phyloP scores from a whole-genome alignment of 2,888 invertebrate genomes.

The Coleophora deauratella region DNA sequence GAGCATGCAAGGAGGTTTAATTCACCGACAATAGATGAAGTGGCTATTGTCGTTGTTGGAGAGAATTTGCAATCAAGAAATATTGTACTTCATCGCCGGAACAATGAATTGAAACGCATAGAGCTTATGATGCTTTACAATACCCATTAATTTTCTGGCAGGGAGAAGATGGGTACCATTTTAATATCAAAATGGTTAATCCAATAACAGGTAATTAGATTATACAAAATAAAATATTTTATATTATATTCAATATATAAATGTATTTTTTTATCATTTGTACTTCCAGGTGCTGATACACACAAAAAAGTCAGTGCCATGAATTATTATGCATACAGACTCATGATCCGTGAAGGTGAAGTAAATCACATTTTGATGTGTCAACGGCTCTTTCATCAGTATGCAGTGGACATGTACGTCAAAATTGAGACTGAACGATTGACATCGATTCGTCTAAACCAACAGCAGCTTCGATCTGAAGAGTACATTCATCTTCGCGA shows the following conservation, averaged over 20 bases:
- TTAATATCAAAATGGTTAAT: conserved; percentile 18
- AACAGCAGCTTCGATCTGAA: conserved; percentile 10
- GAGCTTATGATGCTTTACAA: conserved; percentile 32
- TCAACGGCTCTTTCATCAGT: conserved; percentile 9
- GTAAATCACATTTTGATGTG: conserved; percentile 11
- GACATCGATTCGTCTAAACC: conserved; percentile 8
- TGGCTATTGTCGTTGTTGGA: conserved; percentile 23
- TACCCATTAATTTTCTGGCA: conserved; percentile 24
- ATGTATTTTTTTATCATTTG: conserved; percentile 6
- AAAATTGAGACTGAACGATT: conserved; percentile 14
- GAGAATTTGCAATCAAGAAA: conserved; percentile 20
- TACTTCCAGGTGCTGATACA: conserved; percentile 12
- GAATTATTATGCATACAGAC: conserved; percentile 16
- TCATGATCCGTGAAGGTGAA: conserved; percentile 11
- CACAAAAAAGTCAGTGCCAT: conserved; percentile 16
- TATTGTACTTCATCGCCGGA: conserved; percentile 30
- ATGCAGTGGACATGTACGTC: conserved; percentile 13
- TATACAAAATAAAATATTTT: conserved; percentile 1
- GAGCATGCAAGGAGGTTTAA: conserved; percentile 26
- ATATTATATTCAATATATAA: conserved; percentile 1
- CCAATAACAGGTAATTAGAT: conserved; percentile 15
- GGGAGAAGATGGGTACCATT: conserved; percentile 21
- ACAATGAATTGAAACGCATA: conserved; percentile 26
- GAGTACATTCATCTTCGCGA: conserved; percentile 11
- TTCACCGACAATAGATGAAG: conserved; percentile 26